Conservation (phyloP, 2,113 vertebrate species). For the Pandion haliaetus region DNA sequence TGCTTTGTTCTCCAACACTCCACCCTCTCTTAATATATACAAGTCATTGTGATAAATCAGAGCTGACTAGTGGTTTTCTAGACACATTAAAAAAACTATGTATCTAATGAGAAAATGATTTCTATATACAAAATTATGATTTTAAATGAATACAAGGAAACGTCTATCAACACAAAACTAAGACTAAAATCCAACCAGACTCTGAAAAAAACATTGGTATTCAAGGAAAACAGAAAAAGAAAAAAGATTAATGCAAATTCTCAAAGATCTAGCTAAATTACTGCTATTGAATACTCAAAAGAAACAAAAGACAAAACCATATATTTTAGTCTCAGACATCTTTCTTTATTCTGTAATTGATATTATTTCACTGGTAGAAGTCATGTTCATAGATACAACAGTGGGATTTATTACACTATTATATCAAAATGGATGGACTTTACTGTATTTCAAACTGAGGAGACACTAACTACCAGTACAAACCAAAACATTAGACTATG, state of each 20-base stretch:
- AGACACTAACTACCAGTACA: background rate
- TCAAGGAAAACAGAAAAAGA: background rate
- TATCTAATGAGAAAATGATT: background rate
- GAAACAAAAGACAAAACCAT: background rate
- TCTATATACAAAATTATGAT: background rate
- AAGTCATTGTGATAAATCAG: background rate
- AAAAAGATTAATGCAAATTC: background rate
- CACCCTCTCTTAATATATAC: background rate
- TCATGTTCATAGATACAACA: background rate
- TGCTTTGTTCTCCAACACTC: background rate
- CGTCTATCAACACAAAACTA: background rate
- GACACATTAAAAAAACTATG: background rate
- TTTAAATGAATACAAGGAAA: background rate
- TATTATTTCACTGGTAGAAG: background rate
- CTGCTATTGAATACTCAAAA: background rate
- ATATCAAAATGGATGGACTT: background rate
- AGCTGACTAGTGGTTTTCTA: background rate
- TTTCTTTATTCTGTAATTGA: background rate
- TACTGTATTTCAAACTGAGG: background rate
- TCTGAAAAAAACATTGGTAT: background rate
- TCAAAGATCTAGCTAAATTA: background rate
- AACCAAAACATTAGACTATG: background rate
- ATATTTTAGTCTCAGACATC: background rate
- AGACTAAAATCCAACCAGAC: background rate
- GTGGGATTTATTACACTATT: background rate